Percentiles rank a stretch among this genome's conserved stretches.
Conservation (phyloP, 2,113 vertebrate species). For the Cochlearius cochlearius region DNA sequence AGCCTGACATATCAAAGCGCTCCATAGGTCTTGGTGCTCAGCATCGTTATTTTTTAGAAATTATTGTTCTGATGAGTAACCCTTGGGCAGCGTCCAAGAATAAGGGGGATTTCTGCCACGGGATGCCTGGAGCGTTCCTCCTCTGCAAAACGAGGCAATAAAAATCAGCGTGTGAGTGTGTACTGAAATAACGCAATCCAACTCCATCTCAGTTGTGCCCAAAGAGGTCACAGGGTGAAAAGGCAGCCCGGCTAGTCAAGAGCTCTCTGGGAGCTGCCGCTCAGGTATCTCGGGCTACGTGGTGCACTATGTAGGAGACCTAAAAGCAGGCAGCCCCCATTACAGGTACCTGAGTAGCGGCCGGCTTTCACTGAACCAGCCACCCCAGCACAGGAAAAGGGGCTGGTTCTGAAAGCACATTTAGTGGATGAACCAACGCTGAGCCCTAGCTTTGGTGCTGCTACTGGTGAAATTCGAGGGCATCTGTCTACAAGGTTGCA, state of each 20-base stretch:
- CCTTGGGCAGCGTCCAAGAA: conserved; percentile 2
- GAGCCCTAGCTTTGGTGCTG: not conserved
- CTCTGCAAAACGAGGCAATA: not conserved
- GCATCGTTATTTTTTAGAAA: not conserved
- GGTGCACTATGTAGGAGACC: fast-evolving
- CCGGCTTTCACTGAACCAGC: not conserved
- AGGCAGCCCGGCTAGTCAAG: not conserved
- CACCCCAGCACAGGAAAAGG: not conserved
- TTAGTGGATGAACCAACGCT: not conserved
- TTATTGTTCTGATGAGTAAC: conserved; percentile 30
- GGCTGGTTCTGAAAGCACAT: not conserved
- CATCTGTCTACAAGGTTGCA: not conserved
- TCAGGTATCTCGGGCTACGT: fast-evolving
- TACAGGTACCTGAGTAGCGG: not conserved
- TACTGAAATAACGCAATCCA: not conserved
- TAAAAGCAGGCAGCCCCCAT: not conserved
- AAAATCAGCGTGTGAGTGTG: not conserved
- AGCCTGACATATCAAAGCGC: not conserved
- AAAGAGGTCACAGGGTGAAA: not conserved
- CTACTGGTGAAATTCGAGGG: fast-evolving
- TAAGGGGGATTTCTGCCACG: not conserved
- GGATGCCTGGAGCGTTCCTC: not conserved
- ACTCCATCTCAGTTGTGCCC: not conserved
- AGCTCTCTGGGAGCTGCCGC: not conserved
- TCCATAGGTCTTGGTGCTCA: not conserved